Evolutionary conservation across 2,797 vertebrate genomes (phyloP), one percentile per base, ranked within the genome.

Genomic region (Choloepus didactylus): DNA sequence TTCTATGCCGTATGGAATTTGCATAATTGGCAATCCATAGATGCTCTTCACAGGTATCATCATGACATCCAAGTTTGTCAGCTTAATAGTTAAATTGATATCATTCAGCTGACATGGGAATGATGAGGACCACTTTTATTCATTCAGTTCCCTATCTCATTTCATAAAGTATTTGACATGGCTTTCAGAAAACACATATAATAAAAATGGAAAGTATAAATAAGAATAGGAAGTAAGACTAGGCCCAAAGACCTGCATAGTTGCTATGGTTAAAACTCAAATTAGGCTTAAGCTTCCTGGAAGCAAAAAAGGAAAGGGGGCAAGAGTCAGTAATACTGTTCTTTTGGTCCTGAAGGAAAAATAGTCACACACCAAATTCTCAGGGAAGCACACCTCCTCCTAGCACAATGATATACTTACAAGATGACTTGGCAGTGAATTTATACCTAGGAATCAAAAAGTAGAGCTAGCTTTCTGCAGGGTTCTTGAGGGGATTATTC

Each of bases 121-220:
- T 51, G 38, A 2, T 75, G 21, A 77, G 23, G 38, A 60, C 25
- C 94, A 41, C 35, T 87, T 93, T 91, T 96, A 73, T 89, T 94
- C 44, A 81, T 41, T 81, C 87, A 69, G 85, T 94, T 96, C 31
- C 6, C 46, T 91, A 11, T 86, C 35, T 93, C 60, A 54, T n/a
- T 92, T 91, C n/a, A 67, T 85, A 91, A 46, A 91, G 4, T 89
- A 64, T 93, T 76, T 67, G 25, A 96, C 85, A 89, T 18, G 64
- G 5, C 54, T 76, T 94, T 95, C 35, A 87, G 46, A 23, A 59
- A 76, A 91, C 31, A 87, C 10, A 56, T 19, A 23, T 7, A 62
- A 82, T 81, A 60, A 85, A 90, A 81, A 83, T 38, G 18, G 41
- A 77, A 91, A 76, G 66, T 86, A 31, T 72, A 87, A 95, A 21